A percentile compares a stretch with the other conserved stretches of the same genome.
phyloP scores from a whole-genome alignment of 2,113 vertebrate species.

The Bettongia penicillata region DNA sequence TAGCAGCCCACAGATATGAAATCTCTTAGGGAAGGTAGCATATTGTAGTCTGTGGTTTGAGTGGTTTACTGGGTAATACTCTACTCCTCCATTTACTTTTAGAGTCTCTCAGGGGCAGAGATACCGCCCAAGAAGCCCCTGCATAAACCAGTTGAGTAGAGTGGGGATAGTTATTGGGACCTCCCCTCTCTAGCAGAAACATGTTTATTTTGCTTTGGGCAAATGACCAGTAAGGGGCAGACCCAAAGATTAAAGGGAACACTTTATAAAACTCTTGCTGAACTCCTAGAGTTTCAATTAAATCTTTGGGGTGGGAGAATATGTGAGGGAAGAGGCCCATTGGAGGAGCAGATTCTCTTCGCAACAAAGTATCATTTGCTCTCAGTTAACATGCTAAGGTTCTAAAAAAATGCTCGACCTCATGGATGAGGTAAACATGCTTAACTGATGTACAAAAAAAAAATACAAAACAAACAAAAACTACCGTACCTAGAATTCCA shows the following conservation, averaged over 20 bases:
- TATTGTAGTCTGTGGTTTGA: neutral
- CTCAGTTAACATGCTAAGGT: neutral
- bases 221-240: neutral
- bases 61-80: neutral
- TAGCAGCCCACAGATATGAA: conserved; percentile 34
- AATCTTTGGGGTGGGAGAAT: neutral
- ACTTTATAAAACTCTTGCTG: neutral
- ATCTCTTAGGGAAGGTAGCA: conserved; percentile 18
- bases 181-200: neutral
- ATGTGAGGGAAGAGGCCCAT: neutral
- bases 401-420: conserved; percentile 12
- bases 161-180: neutral
- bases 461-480: neutral
- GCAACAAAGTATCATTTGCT: neutral
- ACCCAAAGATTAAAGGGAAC: neutral
- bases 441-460: neutral
- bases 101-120: neutral
- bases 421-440: conserved; percentile 7
- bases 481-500: neutral
- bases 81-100: neutral
- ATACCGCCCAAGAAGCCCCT: neutral
- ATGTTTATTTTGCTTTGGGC: neutral
- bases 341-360: neutral
- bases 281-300: neutral
- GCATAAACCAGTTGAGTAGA: neutral